Evolutionary conservation across 2,888 invertebrate genomes (phyloP), one percentile per base, ranked within the genome.

Genomic region (Leucoma salicis): DNA sequence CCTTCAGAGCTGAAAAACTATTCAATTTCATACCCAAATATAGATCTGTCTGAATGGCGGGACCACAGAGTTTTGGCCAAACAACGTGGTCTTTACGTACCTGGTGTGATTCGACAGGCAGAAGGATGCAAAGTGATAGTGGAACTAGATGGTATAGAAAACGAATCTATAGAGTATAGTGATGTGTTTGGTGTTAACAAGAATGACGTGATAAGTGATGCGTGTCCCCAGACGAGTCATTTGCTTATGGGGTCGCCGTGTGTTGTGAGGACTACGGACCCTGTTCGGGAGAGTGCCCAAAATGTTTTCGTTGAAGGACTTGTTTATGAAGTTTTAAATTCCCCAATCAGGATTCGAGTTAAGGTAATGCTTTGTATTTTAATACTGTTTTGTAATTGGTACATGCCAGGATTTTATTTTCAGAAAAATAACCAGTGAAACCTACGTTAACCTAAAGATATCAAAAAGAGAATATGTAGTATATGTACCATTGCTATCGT

Each of bases 31-130:
- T 93, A 92, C 70, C 92, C 92, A 10, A 89, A 91, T 63, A 92
- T 98, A 55, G 97, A 98, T 88, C 91, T 98, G 62, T 94, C 94
- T 67, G 98, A 98, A 84, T 99, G 98, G 98, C 93, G 94, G 61
- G 96, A 96, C 71, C 97, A 97, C 77, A 91, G 98, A 63, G 96
- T 98, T 46, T 90, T 99, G 63, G 98, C 98, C 29, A 96, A 95
- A 76, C 93, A 94, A 70, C 93, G 95, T 54, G 93, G 93, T 47
- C 91, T 94, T 64, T 97, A 96, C 83, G 93, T 95, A 62, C 96
- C 98, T 6, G 98, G 97, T 39, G 95, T 96, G 43, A 97, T 98
- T 61, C 93, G 95, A 29, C 92, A 93, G 68, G 94, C 94, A 24
- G 90, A 90, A 27, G 91, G 91, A 44, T 91, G 92, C 57, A 94